phyloP scores from a whole-genome alignment of 30 jellyfish, hydroid and myxozoan genomes.

The Hydractinia echinata region DNA sequence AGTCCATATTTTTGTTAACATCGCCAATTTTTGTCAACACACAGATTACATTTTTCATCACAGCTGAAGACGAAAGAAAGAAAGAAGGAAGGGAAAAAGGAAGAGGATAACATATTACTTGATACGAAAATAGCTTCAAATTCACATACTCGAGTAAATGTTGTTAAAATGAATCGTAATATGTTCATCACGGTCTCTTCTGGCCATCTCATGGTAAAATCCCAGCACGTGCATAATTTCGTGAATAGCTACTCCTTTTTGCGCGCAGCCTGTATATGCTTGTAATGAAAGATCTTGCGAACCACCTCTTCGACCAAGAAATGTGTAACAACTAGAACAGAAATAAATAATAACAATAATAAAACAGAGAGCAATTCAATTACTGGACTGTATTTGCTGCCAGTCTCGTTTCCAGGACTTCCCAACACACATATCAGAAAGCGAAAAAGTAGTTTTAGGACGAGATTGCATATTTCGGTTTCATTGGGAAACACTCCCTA shows the following conservation, averaged over 20 bases:
- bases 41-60: too few relatives aligned
- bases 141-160: background rate
- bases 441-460: too few relatives aligned
- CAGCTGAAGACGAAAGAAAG: too few relatives aligned
- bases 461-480: too few relatives aligned
- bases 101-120: background rate
- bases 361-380: background rate
- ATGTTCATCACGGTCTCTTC: slow-evolving; percentile 5
- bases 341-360: background rate
- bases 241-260: background rate
- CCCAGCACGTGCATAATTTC: slow-evolving; percentile 1
- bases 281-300: background rate
- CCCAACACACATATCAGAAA: too few relatives aligned
- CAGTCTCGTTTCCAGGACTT: background rate
- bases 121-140: background rate
- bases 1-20: too few relatives aligned
- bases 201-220: background rate
- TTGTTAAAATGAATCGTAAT: background rate
- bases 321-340: background rate
- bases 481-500: too few relatives aligned
- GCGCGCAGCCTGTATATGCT: background rate
- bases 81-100: too few relatives aligned
- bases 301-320: slow-evolving; percentile 17
- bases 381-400: background rate
- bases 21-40: too few relatives aligned